A percentile compares a stretch with the other conserved stretches of the same genome.
These are phyloP conservation scores for Anoplolepis gracilipes DNA, from an alignment of 1,140 invertebrate genomes.

Conservation along the genomic window DNA sequence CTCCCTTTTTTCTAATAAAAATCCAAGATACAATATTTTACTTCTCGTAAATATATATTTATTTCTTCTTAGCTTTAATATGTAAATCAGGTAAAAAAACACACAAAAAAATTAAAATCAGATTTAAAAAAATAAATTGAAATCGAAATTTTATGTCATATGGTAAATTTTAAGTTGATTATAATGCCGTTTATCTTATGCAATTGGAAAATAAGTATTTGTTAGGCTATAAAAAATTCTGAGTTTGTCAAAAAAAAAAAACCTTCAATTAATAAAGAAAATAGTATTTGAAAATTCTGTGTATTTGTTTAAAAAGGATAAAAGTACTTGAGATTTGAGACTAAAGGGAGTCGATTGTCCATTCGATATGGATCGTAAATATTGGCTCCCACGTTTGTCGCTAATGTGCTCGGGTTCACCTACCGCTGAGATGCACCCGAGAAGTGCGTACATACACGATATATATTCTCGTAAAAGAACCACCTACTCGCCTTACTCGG, in stretches of 20 bases:
- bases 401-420: conserved; percentile 32
- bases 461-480: conserved; percentile 29
- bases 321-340: not conserved
- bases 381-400: conserved; percentile 40
- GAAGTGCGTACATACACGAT: conserved; percentile 3
- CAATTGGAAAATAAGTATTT: not conserved
- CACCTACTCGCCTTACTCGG: conserved; percentile 29
- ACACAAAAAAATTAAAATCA: not conserved
- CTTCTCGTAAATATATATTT: no score
- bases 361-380: conserved; percentile 26
- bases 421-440: conserved; percentile 15
- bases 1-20: no score
- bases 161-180: no score
- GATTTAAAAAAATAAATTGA: not conserved
- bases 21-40: no score
- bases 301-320: not conserved
- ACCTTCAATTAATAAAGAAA: not conserved
- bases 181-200: no score
- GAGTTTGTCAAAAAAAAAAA: not conserved
- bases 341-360: conserved; percentile 23
- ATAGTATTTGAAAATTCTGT: not conserved
- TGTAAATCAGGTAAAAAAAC: not conserved
- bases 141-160: no score
- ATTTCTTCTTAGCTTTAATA: no score
- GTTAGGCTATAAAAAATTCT: not conserved